Evolutionary conservation across 2,888 invertebrate species (phyloP), one percentile per base, ranked within the genome.

Genomic region (Epicampocera succincta): DNA sequence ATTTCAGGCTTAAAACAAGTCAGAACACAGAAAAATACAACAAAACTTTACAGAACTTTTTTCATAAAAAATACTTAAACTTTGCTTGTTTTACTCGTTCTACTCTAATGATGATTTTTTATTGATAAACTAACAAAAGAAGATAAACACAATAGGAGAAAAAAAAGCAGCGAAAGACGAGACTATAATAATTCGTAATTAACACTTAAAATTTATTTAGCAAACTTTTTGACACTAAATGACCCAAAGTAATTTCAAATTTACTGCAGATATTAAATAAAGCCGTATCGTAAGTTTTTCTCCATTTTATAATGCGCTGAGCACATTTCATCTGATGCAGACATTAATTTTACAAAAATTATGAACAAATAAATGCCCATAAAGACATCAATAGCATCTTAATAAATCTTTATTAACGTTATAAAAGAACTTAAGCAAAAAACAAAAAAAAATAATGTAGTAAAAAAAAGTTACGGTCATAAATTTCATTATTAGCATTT

Each of bases 181-280:
- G 29, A 52, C 42, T n/a, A 48, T 15, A 29, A 71, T 40, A 40
- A 77, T 71, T 71, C 11, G 63, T 46, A 77, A 77, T 77, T 77
- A 77, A 54, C 76, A 54, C 40, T 77, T 69, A 77, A 77, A 77
- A 77, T 77, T 69, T 77, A 77, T 77, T 77, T 54, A 48, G 46
- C 48, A 44, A 69, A 63, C 5, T 68, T 68, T 68, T 15, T 19
- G 46, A 40, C 40, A 69, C 38, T 29, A 52, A 71, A 54, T 17
- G 11, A 25, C 19, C 17, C 29, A 21, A 63, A 29, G 33, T 19
- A 52, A 44, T 63, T 63, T 21, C 11, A 50, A 61, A 38, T 50
- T 48, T 19, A 38, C 38, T 15, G 25, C 40, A 60, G 50, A 40
- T 50, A 42, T 50, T 56, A 56, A 38, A 21, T 25, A 44, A 19